Base-by-base conservation (phyloP, 2,888 invertebrate species). In the Cephus pulcher region DNA sequence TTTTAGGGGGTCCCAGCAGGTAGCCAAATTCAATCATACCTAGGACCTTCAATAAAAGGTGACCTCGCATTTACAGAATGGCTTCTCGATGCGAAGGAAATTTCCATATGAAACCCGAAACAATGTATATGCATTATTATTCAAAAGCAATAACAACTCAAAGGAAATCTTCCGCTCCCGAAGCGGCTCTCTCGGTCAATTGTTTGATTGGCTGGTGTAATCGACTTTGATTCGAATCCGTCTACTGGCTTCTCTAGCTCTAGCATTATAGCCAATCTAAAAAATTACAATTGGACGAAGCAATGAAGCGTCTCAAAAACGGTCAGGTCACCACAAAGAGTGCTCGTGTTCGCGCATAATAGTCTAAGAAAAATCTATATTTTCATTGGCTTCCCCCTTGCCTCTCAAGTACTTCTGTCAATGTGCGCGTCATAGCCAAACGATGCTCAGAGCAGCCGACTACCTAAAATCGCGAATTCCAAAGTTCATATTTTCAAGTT, bases 141-240 rank as follows among this genome's bases (percentile, higher is more conserved):
- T 56, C 56, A 15, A 56, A 56, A 56, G 56, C 56, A 56, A 56
- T 56, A 56, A 56, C 56, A 23, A 23, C 56, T 23, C 23, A 56
- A 56, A 71, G 23, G n/a, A 78, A 78, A 78, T 78, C 71, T 78
- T 78, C 78, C 78, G 75, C 73, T 78, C 73, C 32, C 76, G 32
- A 15, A 34, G 73, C 73, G 73, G 73, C 76, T 75, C 75, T 34
- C n/a, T 30, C 75, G 75, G 78, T 73, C 78, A 78, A 78, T 78
- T 78, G 78, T 76, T 78, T 78, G 78, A 78, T 78, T 78, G 76
- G 75, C 73, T 73, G 68, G 73, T 73, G 76, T 68, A 76, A 78
- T 78, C 76, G 73, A 34, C 34, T 76, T 76, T 73, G 75, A 75
- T 78, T 70, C 75, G 73, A 78, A 75, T 75, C 78, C 71, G 56